Evolutionary conservation across 2,113 vertebrate genomes (phyloP), one percentile per base, ranked within the genome.

Genomic region (Tauraco erythrolophus): DNA sequence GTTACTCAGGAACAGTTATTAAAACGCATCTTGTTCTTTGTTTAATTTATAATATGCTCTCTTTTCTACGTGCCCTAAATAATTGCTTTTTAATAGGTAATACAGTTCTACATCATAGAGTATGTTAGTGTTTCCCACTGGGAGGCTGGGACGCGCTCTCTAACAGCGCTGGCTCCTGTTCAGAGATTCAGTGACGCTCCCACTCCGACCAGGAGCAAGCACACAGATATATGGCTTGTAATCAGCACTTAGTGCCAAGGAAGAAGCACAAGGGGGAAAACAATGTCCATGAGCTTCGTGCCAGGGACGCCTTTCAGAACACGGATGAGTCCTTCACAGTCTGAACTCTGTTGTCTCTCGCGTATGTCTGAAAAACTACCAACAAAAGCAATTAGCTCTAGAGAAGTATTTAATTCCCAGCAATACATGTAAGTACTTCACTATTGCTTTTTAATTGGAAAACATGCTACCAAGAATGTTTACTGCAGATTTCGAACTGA

Each of bases 381-480:
- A 89, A 84, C 46, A 84, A 74, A 87, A 93, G 72, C 81, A 87
- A 88, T 93, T 75, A 84, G 77, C 68, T 91, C 56, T 41, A 56
- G 50, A 94, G 68, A 91, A 89, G 74, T 84, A 81, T 81, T 93
- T 82, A 50, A 87, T 77, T 89, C 60, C 31, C 74, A 88, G 56
- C 60, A 87, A 82, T 51, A 78, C 23, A 62, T 84, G 41, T 71
- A 81, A 96, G 60, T 66, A 54, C 65, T 70, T 84, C 0, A 2
- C 46, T 89, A 81, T 22, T 58, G 69, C 64, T 95, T 95, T 97
- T 92, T 94, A 94, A 93, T 84, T 92, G 88, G 77, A 84, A 95
- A 89, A 81, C n/a, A 50, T 16, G 46, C 28, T 74, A 89, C 81
- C n/a, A 70, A 62, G 51, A 66, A 78, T 7, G 1, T 43, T 78